Evolutionary conservation across 2,113 vertebrate genomes (phyloP), one percentile per base, ranked within the genome.

Genomic region (Himantopus leucocephalus): DNA sequence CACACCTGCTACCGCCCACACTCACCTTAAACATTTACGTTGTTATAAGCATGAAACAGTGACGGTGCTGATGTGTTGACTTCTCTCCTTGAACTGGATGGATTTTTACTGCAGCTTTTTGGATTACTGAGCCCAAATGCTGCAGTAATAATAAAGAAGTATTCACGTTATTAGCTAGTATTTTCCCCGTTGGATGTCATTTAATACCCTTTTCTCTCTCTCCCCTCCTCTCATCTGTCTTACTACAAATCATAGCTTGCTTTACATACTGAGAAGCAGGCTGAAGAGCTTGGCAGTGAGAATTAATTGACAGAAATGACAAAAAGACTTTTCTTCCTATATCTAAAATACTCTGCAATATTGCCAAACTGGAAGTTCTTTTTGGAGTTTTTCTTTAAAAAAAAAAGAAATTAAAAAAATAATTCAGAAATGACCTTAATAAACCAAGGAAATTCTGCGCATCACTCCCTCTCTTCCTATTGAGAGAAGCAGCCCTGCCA

Each of bases 41-140:
- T 60, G 23, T 22, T 32, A 8, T 11, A 59, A 70, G 55, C 72
- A 48, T 21, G 35, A 41, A 74, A 4, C 60, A 26, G 90, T 5
- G 37, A 63, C 20, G 13, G 45, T 14, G 43, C 35, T n/a, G 12
- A 45, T 14, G 26, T 87, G 84, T 48, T 85, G 80, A 32, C 80
- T 92, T 72, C 94, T 90, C 56, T 50, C 74, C 90, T 64, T 34
- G 29, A 62, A 73, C 58, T 82, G 83, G 73, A 53, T 39, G 29
- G 72, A 82, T 94, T 97, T 91, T 88, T 53, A 87, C 73, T 90
- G 83, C 83, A 89, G 88, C n/a, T 94, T 83, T 92, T 90, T 75
- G 76, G 78, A 30, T 87, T 89, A 43, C 85, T 43, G 82, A 95
- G 39, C 91, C 91, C 92, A 66, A 94, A 91, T 43, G 79, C 47